These are phyloP conservation scores for Anarhynchus alexandrinus DNA, from an alignment of 2,113 vertebrate genomes.

Conservation along the genomic window DNA sequence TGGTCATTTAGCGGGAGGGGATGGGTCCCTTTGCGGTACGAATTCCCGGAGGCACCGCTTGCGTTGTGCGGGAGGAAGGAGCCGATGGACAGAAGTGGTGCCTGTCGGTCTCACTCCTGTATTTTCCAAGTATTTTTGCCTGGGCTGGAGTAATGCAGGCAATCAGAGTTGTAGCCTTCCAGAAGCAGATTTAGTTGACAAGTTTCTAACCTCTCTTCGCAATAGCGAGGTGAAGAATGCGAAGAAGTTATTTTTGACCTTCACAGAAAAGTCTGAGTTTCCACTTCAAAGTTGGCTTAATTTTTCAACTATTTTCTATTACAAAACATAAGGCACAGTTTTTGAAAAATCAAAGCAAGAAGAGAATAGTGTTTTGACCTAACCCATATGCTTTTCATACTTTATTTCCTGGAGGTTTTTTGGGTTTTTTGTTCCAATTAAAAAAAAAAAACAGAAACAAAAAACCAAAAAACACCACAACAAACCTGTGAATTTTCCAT, in stretches of 20 bases:
- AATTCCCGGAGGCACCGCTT: background rate
- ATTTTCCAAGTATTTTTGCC: slow-evolving; percentile 7
- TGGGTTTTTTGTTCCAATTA: background rate
- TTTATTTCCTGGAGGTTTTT: background rate
- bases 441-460: background rate
- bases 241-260: slow-evolving; percentile 29
- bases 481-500: background rate
- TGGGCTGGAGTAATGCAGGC: background rate
- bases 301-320: slow-evolving; percentile 30
- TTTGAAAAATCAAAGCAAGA: background rate
- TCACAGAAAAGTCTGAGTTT: slow-evolving; percentile 4
- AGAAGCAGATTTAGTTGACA: slow-evolving; percentile 24
- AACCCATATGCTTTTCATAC: background rate
- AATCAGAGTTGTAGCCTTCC: background rate
- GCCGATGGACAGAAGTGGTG: background rate
- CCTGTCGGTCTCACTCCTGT: background rate
- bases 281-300: slow-evolving; percentile 19
- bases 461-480: background rate
- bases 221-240: background rate
- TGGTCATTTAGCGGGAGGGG: background rate
- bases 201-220: slow-evolving; percentile 48
- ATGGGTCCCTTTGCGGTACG: background rate
- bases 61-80: background rate
- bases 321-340: background rate
- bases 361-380: background rate